These are phyloP conservation scores for Dicerorhinus sumatrensis DNA, from an alignment of 2,113 vertebrate genomes.

Conservation along the genomic window DNA sequence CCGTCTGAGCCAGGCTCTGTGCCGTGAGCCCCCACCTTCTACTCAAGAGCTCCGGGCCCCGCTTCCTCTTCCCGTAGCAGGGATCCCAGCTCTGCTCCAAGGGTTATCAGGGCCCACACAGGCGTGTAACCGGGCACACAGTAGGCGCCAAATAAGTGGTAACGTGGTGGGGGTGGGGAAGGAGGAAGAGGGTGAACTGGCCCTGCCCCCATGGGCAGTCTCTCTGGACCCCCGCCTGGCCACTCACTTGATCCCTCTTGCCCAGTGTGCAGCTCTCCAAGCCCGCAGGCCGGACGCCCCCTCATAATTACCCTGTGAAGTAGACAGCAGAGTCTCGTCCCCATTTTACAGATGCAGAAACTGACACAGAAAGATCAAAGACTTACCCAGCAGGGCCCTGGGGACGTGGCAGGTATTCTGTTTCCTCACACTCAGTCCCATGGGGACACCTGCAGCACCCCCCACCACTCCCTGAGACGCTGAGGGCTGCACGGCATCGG, in stretches of 20 bases:
- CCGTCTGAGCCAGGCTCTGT: too few relatives aligned
- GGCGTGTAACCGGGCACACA: neutral
- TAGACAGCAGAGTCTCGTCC: neutral
- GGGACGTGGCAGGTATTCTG: rapidly evolving
- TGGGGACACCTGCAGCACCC: too few relatives aligned
- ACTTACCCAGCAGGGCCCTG: neutral
- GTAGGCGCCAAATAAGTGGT: neutral
- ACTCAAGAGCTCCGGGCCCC: rapidly evolving
- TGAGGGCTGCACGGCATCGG: rapidly evolving
- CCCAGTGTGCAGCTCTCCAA: neutral
- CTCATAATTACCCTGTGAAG: neutral
- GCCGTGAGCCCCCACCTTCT: neutral
- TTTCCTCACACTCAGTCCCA: neutral
- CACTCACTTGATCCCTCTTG: too few relatives aligned
- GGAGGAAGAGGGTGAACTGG: too few relatives aligned
- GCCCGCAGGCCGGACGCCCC: rapidly evolving
- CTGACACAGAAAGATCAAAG: neutral
- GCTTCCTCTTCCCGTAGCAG: neutral
- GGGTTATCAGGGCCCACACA: too few relatives aligned
- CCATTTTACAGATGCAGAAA: neutral
- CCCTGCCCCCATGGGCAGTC: too few relatives aligned
- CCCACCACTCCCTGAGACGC: neutral
- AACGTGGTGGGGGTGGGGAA: neutral
- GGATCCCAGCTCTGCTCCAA: neutral
- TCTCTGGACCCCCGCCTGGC: neutral